A percentile compares a stretch with the other conserved stretches of the same genome.
Evolutionary conservation across 2,113 vertebrate species (phyloP).

Genomic region (Menura novaehollandiae): DNA sequence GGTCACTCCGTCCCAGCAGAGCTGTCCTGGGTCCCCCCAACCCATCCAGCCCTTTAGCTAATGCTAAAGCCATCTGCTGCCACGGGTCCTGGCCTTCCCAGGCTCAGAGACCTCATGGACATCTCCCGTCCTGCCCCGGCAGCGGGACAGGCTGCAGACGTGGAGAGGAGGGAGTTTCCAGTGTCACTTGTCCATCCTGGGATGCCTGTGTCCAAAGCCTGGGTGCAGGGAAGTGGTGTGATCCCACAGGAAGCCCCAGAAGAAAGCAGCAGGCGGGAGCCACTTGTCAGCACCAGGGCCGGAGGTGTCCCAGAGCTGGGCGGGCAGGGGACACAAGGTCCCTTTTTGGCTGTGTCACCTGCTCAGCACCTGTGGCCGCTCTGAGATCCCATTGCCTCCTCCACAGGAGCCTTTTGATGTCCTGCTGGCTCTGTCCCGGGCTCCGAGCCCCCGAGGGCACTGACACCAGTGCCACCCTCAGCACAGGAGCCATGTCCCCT

Average conservation of each 20-base stretch:
- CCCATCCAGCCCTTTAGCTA: background rate
- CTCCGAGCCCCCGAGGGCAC: background rate
- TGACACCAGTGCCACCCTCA: background rate
- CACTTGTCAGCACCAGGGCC: background rate
- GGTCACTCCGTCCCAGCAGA: fast-evolving
- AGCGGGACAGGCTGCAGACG: background rate
- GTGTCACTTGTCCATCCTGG: fast-evolving
- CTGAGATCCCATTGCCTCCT: background rate
- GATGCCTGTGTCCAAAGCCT: background rate
- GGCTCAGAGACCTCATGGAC: background rate
- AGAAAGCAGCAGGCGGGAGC: background rate
- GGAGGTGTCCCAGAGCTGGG: fast-evolving
- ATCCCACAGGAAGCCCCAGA: background rate
- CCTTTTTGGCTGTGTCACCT: background rate
- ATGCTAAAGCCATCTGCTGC: background rate
- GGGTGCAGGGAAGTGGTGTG: fast-evolving
- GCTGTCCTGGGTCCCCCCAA: background rate
- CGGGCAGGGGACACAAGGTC: background rate
- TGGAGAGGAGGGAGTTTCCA: background rate
- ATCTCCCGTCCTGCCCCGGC: background rate
- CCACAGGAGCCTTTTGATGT: background rate
- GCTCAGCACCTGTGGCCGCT: background rate
- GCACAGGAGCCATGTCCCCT: background rate
- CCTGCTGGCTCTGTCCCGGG: background rate
- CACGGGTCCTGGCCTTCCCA: background rate